phyloP scores from a whole-genome alignment of 2,797 vertebrate genomes.

The Loris lydekkerianus region DNA sequence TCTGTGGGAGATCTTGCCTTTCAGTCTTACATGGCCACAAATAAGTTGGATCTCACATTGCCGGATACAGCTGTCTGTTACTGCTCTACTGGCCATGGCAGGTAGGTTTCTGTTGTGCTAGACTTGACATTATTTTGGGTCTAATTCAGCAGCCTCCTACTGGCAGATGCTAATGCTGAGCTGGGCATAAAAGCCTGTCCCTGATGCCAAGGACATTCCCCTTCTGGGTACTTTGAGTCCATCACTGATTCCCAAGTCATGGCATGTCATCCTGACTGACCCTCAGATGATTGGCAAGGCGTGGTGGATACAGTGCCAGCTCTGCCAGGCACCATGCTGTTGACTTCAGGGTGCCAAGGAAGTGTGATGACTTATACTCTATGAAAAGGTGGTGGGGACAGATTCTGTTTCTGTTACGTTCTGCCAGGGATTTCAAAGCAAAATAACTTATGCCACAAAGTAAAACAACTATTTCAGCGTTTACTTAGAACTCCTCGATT shows the following conservation, averaged over 20 bases:
- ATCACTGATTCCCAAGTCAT: neutral
- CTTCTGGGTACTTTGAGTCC: neutral
- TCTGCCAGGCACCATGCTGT: neutral
- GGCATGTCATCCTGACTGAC: neutral
- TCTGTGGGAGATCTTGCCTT: neutral
- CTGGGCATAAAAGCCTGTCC: constrained; percentile 27
- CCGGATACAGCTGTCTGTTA: neutral
- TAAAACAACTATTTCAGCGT: constrained; percentile 10
- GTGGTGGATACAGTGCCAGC: neutral
- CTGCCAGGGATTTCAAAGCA: neutral
- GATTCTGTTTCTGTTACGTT: neutral
- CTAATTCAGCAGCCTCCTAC: neutral
- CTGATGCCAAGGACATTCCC: neutral
- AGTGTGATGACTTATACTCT: neutral
- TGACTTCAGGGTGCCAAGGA: neutral
- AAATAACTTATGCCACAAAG: neutral
- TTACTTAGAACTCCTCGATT: neutral
- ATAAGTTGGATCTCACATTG: neutral
- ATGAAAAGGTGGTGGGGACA: neutral
- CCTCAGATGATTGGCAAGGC: neutral
- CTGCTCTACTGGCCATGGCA: too few species aligned
- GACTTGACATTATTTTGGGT: neutral
- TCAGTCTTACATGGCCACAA: neutral
- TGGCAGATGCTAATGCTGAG: neutral
- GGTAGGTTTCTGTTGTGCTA: neutral